These are phyloP conservation scores for Lampris incognitus DNA, from an alignment of 2,113 vertebrate genomes.

Conservation along the genomic window DNA sequence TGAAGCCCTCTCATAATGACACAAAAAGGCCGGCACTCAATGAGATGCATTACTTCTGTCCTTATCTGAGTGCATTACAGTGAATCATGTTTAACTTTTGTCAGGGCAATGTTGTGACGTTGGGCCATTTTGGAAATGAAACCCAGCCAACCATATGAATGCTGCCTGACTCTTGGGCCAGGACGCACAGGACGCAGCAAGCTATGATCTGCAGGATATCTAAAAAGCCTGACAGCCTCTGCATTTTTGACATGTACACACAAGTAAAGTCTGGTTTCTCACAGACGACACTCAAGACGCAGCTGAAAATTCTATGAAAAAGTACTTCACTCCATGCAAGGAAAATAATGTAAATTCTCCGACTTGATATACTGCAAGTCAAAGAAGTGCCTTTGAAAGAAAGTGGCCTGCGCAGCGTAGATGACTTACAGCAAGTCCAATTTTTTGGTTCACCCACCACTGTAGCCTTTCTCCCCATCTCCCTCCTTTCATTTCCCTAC, in stretches of 20 bases:
- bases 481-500: not conserved
- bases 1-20: conserved; percentile 58
- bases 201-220: conserved; percentile 42
- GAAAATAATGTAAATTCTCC: conserved; percentile 7
- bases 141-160: conserved; percentile 46
- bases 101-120: conserved; percentile 56
- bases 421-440: conserved; percentile 3
- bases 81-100: conserved; percentile 69
- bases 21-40: conserved; percentile 59
- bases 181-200: not conserved
- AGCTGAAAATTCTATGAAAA: not conserved
- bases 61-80: conserved; percentile 60
- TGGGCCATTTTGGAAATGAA: conserved; percentile 51
- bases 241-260: conserved; percentile 1
- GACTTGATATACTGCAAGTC: not conserved
- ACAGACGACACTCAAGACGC: conserved; percentile 31
- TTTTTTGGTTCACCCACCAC: not conserved
- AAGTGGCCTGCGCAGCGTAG: not conserved
- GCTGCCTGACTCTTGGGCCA: not conserved
- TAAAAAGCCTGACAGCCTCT: not conserved
- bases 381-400: conserved; percentile 3
- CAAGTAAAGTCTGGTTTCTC: not conserved
- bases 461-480: conserved; percentile 1
- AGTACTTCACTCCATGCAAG: conserved; percentile 2
- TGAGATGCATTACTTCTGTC: conserved; percentile 42